These are phyloP conservation scores for Tonatia bakeri DNA, from an alignment of 2,113 vertebrate genomes.

Conservation along the genomic window DNA sequence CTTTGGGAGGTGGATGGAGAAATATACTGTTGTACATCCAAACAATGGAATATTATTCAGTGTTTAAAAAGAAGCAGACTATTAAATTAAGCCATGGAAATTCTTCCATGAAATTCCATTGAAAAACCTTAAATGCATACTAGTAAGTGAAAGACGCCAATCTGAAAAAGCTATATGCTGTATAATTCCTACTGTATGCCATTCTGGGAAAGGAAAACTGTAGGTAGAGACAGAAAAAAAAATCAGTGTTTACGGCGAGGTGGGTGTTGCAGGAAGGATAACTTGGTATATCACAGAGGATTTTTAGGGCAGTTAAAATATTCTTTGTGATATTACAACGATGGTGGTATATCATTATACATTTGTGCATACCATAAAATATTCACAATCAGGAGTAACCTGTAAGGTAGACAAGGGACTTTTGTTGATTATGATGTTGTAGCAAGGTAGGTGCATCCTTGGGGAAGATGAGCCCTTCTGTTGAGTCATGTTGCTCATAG, in stretches of 20 bases:
- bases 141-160: too few species aligned
- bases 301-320: neutral
- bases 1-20: too few species aligned
- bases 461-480: neutral
- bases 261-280: neutral
- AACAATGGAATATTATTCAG: too few species aligned
- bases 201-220: too few species aligned
- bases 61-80: too few species aligned
- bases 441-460: neutral
- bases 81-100: too few species aligned
- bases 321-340: neutral
- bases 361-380: neutral
- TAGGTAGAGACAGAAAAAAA: neutral
- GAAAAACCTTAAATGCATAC: too few species aligned
- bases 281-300: neutral
- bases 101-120: too few species aligned
- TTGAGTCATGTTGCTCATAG: neutral
- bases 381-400: neutral
- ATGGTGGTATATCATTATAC: neutral
- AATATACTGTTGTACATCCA: too few species aligned
- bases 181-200: too few species aligned
- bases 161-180: too few species aligned
- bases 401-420: neutral
- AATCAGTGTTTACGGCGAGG: neutral
- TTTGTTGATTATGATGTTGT: neutral